These are phyloP conservation scores for Callocephalon fimbriatum DNA, from an alignment of 2,113 vertebrate species.

Conservation along the genomic window DNA sequence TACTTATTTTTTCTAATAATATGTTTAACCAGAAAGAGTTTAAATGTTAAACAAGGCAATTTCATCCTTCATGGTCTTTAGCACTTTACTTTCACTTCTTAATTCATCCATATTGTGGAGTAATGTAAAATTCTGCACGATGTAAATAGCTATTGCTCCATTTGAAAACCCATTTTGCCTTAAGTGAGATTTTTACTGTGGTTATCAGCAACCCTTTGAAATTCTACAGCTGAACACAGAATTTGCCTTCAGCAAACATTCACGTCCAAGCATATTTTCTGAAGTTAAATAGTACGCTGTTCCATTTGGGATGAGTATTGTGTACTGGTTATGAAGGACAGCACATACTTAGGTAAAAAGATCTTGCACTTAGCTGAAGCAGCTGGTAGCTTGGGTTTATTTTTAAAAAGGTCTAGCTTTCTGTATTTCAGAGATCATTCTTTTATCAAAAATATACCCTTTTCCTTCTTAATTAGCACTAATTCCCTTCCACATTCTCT, in stretches of 20 bases:
- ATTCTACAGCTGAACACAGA: background rate
- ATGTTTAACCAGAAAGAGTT: background rate
- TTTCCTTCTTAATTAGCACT: constrained; percentile 1
- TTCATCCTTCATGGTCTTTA: background rate
- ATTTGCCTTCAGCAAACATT: constrained; percentile 23
- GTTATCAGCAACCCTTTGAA: constrained; percentile 4
- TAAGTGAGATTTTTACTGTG: constrained; percentile 16
- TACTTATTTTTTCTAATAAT: background rate
- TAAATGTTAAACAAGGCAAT: background rate
- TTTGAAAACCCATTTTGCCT: constrained; percentile 33
- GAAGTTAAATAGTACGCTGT: background rate
- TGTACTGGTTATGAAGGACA: background rate
- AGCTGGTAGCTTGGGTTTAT: background rate
- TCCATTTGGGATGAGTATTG: background rate
- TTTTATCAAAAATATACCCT: background rate
- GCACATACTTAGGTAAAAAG: background rate
- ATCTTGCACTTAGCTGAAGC: background rate
- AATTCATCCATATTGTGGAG: background rate
- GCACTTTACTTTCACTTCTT: background rate
- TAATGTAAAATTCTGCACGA: background rate
- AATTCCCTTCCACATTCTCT: constrained; percentile 19
- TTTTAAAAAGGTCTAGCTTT: background rate
- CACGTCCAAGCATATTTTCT: background rate
- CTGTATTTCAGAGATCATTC: background rate
- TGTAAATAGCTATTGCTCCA: background rate